These are phyloP conservation scores for Nilaparvata lugens DNA, from an alignment of 1,140 invertebrate genomes.

Conservation along the genomic window DNA sequence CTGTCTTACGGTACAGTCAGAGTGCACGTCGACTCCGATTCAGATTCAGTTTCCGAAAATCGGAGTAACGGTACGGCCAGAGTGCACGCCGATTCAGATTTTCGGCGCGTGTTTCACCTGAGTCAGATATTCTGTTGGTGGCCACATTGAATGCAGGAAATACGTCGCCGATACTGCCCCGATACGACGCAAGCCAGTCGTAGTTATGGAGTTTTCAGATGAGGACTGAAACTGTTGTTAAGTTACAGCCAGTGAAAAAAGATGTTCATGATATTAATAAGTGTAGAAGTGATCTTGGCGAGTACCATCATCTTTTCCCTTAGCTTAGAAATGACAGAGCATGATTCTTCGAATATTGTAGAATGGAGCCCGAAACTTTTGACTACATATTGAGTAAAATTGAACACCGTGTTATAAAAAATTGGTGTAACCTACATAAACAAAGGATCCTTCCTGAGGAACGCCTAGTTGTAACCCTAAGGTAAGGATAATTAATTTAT, in stretches of 20 bases:
- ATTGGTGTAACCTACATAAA: constrained; percentile 6
- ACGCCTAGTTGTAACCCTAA: constrained; percentile 5
- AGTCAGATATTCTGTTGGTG: too few relatives aligned
- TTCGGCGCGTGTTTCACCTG: too few relatives aligned
- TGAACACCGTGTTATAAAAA: constrained; percentile 3
- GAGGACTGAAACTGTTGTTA: neutral
- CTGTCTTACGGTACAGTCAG: too few relatives aligned
- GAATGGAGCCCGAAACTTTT: constrained; percentile 1
- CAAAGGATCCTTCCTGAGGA: neutral
- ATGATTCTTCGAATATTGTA: constrained; percentile 9
- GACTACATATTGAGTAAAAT: constrained; percentile 5
- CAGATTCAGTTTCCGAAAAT: too few relatives aligned
- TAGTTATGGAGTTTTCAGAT: too few relatives aligned
- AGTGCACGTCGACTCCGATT: too few relatives aligned
- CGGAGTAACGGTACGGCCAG: too few relatives aligned
- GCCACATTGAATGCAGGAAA: too few relatives aligned
- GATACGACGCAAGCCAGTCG: too few relatives aligned
- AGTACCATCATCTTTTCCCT: constrained; percentile 5
- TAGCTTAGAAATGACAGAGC: neutral
- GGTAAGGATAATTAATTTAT: neutral
- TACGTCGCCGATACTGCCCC: too few relatives aligned
- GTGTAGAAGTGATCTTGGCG: neutral
- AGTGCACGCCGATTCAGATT: too few relatives aligned
- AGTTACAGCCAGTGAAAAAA: neutral
- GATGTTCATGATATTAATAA: constrained; percentile 6